A percentile compares a stretch with the other conserved stretches of the same genome.
These are phyloP conservation scores for Caloenas nicobarica DNA, from an alignment of 2,113 vertebrate genomes.

Conservation along the genomic window DNA sequence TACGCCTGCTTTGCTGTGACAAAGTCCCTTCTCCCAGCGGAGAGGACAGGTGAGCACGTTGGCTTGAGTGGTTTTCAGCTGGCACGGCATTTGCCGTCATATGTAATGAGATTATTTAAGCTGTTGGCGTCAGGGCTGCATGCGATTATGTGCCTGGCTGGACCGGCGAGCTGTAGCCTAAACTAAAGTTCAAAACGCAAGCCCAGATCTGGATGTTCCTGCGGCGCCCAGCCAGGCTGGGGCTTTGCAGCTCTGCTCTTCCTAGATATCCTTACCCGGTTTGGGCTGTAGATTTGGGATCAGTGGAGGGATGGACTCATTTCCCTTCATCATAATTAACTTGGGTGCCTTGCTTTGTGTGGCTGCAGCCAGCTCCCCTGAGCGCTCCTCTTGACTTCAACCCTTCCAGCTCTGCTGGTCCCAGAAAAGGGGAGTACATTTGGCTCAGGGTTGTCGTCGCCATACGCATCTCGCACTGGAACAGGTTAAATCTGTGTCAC, in stretches of 20 bases:
- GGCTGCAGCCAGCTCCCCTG: background rate
- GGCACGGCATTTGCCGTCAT: background rate
- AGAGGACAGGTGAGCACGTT: background rate
- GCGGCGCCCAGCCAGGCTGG: constrained; percentile 3
- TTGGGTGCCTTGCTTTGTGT: background rate
- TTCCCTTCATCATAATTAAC: background rate
- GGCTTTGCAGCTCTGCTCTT: background rate
- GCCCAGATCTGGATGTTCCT: constrained; percentile 51
- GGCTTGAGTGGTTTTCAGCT: background rate
- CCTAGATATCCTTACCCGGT: background rate
- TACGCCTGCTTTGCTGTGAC: background rate
- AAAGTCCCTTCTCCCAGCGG: rapidly evolving
- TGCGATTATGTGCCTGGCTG: background rate
- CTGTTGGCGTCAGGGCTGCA: background rate
- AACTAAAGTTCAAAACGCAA: background rate
- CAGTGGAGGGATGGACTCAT: rapidly evolving
- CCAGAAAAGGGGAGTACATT: no score
- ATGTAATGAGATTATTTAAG: constrained; percentile 54
- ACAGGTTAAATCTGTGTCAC: background rate
- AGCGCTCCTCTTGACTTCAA: background rate
- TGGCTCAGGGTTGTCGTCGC: rapidly evolving
- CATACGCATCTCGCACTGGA: rapidly evolving
- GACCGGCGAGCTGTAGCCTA: background rate
- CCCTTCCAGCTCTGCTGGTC: background rate
- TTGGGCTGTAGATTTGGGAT: background rate